A percentile compares a stretch with the other conserved stretches of the same genome.
Conservation (phyloP, 2,113 vertebrate species). For the Pygoscelis antarcticus region DNA sequence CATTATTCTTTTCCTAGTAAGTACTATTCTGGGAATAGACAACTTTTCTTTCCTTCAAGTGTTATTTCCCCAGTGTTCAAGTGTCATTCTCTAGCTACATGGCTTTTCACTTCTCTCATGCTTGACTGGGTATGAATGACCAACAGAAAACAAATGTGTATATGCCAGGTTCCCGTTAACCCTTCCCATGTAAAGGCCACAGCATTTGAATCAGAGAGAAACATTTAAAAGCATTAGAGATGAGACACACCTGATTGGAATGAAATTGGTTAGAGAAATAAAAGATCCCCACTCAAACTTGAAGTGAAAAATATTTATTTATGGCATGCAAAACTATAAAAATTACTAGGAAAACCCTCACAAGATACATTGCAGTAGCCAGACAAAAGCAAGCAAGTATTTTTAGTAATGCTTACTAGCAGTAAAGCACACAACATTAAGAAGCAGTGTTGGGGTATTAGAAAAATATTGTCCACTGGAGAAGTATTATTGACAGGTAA, state of each 20-base stretch:
- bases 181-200: not conserved
- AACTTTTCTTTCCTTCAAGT: not conserved
- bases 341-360: conserved; percentile 52
- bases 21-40: not conserved
- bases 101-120: conserved; percentile 23
- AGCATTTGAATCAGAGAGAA: not conserved
- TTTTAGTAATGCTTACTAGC: conserved; percentile 58
- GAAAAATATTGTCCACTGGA: conserved; percentile 38
- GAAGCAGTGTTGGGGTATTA: conserved; percentile 15
- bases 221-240: conserved; percentile 33
- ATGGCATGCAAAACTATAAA: conserved; percentile 63
- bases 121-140: not conserved
- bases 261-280: conserved; percentile 63
- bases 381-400: conserved; percentile 56
- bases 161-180: not conserved
- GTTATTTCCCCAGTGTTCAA: not conserved
- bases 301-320: conserved; percentile 72
- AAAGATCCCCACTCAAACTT: conserved; percentile 58
- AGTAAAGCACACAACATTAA: conserved; percentile 47
- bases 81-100: not conserved
- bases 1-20: not conserved
- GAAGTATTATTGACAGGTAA: conserved; percentile 33
- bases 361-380: conserved; percentile 57
- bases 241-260: conserved; percentile 50
- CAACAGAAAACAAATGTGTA: not conserved